These are phyloP conservation scores for Hydraecia micacea DNA, from an alignment of 2,888 invertebrate genomes.

Conservation along the genomic window DNA sequence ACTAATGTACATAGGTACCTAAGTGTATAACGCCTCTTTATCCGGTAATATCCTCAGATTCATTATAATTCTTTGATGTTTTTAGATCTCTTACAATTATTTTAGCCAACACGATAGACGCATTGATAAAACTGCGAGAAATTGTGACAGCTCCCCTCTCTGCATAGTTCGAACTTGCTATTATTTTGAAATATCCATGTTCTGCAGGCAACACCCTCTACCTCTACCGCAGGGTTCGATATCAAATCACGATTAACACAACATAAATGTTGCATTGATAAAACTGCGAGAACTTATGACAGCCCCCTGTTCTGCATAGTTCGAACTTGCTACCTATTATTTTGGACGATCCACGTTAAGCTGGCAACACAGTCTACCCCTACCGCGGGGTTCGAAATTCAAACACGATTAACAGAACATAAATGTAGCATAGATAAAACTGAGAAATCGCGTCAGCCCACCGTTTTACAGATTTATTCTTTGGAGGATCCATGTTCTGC, in stretches of 20 bases:
- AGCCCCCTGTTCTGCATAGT: neutral
- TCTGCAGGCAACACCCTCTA: constrained; percentile 35
- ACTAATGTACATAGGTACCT: neutral
- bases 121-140: constrained; percentile 77
- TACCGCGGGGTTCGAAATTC: constrained; percentile 68
- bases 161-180: no score
- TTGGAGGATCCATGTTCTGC: neutral
- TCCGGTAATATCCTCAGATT: neutral
- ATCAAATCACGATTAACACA: constrained; percentile 76
- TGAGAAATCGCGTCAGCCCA: constrained; percentile 40
- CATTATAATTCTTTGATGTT: neutral
- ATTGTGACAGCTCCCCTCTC: neutral
- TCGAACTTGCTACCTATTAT: neutral
- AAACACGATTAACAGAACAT: constrained; percentile 79
- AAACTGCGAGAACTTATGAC: constrained; percentile 70
- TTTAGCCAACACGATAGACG: constrained; percentile 73
- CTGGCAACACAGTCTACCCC: constrained; percentile 37
- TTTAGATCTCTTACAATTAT: neutral
- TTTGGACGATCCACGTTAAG: neutral
- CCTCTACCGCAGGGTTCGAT: constrained; percentile 62
- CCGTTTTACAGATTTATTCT: neutral
- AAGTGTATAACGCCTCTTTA: neutral
- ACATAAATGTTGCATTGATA: constrained; percentile 87
- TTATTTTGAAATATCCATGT: neutral
- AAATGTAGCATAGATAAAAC: constrained; percentile 87